Percentiles rank a stretch among this genome's conserved stretches.
Evolutionary conservation across 2,797 vertebrate species (phyloP).

Genomic region (Remorina albescens): DNA sequence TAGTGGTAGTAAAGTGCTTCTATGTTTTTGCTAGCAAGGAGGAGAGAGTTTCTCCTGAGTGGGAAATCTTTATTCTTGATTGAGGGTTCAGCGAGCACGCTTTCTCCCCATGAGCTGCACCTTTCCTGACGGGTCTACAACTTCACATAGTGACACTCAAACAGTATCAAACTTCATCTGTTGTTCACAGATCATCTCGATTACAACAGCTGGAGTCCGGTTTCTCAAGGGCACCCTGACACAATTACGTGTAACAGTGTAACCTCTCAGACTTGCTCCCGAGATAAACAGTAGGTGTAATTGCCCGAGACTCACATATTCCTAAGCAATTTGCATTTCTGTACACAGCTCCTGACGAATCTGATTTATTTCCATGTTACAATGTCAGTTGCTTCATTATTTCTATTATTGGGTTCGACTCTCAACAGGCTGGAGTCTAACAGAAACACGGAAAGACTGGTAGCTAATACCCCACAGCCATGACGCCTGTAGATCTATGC

Average conservation of each 20-base stretch:
- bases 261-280: slow-evolving; percentile 34
- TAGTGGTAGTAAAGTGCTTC: slow-evolving; percentile 66
- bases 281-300: slow-evolving; percentile 13
- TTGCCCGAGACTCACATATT: slow-evolving; percentile 34
- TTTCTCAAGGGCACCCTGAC: slow-evolving; percentile 60
- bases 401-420: slow-evolving; percentile 67
- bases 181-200: slow-evolving; percentile 56
- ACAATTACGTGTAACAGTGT: slow-evolving; percentile 30
- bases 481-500: slow-evolving; percentile 69
- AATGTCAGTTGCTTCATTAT: slow-evolving; percentile 60
- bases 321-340: slow-evolving; percentile 32
- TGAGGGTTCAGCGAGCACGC: slow-evolving; percentile 63
- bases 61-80: slow-evolving; percentile 73
- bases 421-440: slow-evolving; percentile 67
- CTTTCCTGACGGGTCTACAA: slow-evolving; percentile 66
- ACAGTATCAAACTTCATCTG: slow-evolving; percentile 60
- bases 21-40: slow-evolving; percentile 59
- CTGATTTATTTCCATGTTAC: slow-evolving; percentile 47
- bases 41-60: slow-evolving; percentile 54
- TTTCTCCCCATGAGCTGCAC: slow-evolving; percentile 63
- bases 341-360: slow-evolving; percentile 37
- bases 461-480: slow-evolving; percentile 65
- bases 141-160: slow-evolving; percentile 64
- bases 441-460: slow-evolving; percentile 58
- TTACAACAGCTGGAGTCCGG: slow-evolving; percentile 50